A percentile compares a stretch with the other conserved stretches of the same genome.
phyloP scores from a whole-genome alignment of 2,113 vertebrate species.

The Cebus imitator region DNA sequence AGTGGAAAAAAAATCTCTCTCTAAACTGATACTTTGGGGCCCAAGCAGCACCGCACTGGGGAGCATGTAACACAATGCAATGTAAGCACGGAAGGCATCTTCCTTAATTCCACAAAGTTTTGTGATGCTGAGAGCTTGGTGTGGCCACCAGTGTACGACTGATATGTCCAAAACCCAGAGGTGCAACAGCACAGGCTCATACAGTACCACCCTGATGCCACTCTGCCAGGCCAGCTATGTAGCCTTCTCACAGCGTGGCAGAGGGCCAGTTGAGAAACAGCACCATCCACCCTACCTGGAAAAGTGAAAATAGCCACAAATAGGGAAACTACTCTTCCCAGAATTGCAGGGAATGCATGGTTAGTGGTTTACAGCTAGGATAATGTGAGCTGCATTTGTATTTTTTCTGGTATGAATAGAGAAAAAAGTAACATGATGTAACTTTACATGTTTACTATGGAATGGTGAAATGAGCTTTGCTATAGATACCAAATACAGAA shows the following conservation, averaged over 20 bases:
- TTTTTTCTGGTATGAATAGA: slow-evolving; percentile 7
- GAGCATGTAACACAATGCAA: neutral
- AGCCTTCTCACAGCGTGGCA: neutral
- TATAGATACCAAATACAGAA: neutral
- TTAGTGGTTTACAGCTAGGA: neutral
- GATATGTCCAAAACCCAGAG: neutral
- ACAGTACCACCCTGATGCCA: neutral
- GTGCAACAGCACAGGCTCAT: neutral
- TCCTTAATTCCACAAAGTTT: neutral
- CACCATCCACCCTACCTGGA: neutral
- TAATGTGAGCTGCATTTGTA: neutral
- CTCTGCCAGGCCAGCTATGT: neutral
- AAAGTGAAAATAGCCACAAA: neutral
- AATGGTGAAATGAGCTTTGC: neutral
- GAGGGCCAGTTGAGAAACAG: neutral
- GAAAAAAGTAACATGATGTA: neutral
- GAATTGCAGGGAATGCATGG: neutral
- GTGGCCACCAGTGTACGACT: neutral
- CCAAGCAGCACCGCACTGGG: neutral
- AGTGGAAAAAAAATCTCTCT: neutral
- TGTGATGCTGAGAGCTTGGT: neutral
- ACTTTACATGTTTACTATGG: neutral
- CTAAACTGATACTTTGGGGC: neutral
- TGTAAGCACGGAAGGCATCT: neutral
- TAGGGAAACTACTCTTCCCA: neutral